Base-by-base conservation (phyloP, 2,113 vertebrate species). In the Burhinus bistriatus region DNA sequence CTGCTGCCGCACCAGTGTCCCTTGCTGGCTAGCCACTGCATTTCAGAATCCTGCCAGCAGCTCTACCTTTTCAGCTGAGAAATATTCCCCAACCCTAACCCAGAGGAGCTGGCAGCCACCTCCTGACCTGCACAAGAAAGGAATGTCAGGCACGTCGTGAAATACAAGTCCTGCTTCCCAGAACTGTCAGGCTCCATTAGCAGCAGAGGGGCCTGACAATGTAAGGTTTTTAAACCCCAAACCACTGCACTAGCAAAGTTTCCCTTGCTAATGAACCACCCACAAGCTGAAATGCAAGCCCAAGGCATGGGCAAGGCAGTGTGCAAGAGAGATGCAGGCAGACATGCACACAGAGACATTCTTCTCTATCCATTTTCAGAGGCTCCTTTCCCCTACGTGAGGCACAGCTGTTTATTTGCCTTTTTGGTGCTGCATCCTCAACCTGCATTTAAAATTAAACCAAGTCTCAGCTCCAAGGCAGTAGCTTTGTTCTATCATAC, bases 141-240 rank as follows among this genome's bases (percentile, higher is more conserved):
- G 92, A 93, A 95, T 89, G 87, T 90, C 52, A 92, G 85, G 90
- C 85, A 78, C 8, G 14, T 77, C 5, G 9, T 42, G 78, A 91
- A 96, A 87, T n/a, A 40, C 83, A 94, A 91, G 57, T 34, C 85
- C 89, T 10, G 55, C 83, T 90, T 90, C 95, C 93, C 91, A 87
- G 82, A 95, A 29, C 82, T 44, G 65, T 66, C 92, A 66, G 90
- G 73, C 51, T 55, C 44, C 88, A 68, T 94, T 80, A 94, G 93
- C 22, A 2, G 91, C 19, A 16, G 55, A 23, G 22, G 81, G 55
- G 47, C 77, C 75, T 87, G 88, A 95, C 76, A 83, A 36, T 49
- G 65, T 61, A 54, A 59, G 80, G 84, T 77, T 68, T 87, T 79
- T 61, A 73, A 49, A 45, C 66, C 86, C 76, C 93, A 71, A 87